Percentiles rank a stretch among this genome's conserved stretches.
Evolutionary conservation across 2,113 vertebrate species (phyloP).

Genomic region (Caloenas nicobarica): DNA sequence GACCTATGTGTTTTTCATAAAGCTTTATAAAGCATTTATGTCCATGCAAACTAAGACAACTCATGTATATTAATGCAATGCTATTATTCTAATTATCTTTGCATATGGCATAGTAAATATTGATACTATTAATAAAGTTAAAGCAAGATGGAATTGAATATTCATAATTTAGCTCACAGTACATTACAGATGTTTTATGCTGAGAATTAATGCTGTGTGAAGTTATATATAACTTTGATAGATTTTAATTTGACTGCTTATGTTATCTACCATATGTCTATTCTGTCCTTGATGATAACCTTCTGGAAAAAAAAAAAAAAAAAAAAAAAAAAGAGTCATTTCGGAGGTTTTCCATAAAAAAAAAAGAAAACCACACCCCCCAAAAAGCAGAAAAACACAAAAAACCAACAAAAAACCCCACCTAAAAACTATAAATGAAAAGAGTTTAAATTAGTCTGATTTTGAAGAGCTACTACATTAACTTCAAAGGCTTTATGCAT

Average conservation of each 20-base stretch:
- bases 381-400: no score
- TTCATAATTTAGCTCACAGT: not conserved
- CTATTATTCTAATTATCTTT: constrained; percentile 23
- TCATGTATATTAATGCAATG: not conserved
- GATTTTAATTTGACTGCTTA: not conserved
- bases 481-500: not conserved
- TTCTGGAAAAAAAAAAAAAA: not conserved
- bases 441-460: not conserved
- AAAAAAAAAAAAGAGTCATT: not conserved
- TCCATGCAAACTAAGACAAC: not conserved
- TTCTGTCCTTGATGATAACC: constrained; percentile 15
- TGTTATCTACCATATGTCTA: not conserved
- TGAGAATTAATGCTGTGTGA: constrained; percentile 32
- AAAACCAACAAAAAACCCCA: no score
- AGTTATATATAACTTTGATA: not conserved
- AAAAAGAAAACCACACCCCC: not conserved
- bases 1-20: not conserved
- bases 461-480: not conserved
- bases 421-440: not conserved
- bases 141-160: constrained; percentile 29
- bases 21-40: not conserved
- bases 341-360: not conserved
- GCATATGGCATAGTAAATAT: constrained; percentile 34
- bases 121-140: constrained; percentile 14
- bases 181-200: not conserved